phyloP scores from a whole-genome alignment of 2,797 vertebrate genomes.

The Channa striata region DNA sequence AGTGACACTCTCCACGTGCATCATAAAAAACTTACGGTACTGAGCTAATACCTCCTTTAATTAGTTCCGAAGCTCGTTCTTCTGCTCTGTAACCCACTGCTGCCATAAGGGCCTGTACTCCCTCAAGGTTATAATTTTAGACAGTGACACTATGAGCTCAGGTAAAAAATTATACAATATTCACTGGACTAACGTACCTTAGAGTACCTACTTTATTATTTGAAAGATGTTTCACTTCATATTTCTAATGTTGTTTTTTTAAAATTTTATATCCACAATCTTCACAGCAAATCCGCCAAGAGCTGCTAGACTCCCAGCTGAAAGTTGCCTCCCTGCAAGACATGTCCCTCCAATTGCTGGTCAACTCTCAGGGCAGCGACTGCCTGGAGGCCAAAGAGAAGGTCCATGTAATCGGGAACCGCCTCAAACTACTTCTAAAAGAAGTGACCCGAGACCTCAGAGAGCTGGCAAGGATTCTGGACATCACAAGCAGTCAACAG shows the following conservation, averaged over 20 bases:
- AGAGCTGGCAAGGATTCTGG: slow-evolving; percentile 91
- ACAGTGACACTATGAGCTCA: too few species aligned
- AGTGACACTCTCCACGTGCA: slow-evolving; percentile 88
- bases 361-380: slow-evolving; percentile 90
- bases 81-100: too few species aligned
- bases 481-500: slow-evolving; percentile 94
- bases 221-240: too few species aligned
- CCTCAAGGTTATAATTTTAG: too few species aligned
- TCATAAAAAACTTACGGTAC: slow-evolving; percentile 90
- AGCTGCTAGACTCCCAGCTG: slow-evolving; percentile 92
- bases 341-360: slow-evolving; percentile 94
- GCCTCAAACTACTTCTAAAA: slow-evolving; percentile 94
- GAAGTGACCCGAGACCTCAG: slow-evolving; percentile 91
- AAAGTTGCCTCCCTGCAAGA: slow-evolving; percentile 94
- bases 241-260: background rate
- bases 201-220: too few species aligned
- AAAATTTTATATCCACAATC: background rate
- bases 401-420: slow-evolving; percentile 97
- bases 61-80: background rate
- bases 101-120: too few species aligned
- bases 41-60: background rate
- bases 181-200: too few species aligned
- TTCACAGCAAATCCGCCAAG: slow-evolving; percentile 93
- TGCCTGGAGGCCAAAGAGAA: slow-evolving; percentile 98
- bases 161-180: background rate